Base-by-base conservation (phyloP, 23 tunicate genomes). In the Botrylloides violaceus region DNA sequence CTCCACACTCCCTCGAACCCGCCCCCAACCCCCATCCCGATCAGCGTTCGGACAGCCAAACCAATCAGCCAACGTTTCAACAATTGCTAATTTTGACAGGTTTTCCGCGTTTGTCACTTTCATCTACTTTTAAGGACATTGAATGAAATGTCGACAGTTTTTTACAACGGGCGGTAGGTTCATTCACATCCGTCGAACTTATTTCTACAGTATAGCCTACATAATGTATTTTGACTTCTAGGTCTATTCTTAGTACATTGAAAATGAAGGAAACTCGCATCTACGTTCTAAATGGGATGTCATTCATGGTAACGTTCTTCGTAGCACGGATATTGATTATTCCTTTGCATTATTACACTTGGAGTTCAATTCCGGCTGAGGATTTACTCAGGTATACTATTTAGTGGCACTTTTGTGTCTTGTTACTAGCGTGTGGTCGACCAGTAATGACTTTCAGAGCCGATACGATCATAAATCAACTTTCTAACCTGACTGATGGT, bases 291-390 rank as follows among this genome's bases (percentile, higher is more conserved):
- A 63, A 63, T 34, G 70, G 70, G 29, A 31, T 33, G 3, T 3
- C 29, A 4, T 63, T 63, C 29, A 63, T 63, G 70, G 35, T 63
- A 63, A 12, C 70, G 18, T 63, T 63, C 33, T 63, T 63, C 35
- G 35, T 63, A 4, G 70, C 34, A 63, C 26, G 70, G 33, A 31
- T 63, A 15, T 21, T 33, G 33, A 28, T 63, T 21, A 63, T 63
- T 21, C 70, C 70, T 19, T 27, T 63, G 29, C 33, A 63, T 63
- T 63, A 63, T 31, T 63, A 63, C 35, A 6, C 35, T 3, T 43
- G 53, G 53, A 15, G 9, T 43, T 7, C 53, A 7, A 7, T 43
- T 15, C 9, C 53, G 9, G 15, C 53, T 9, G 15, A 9, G 53
- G 53, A 43, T n/a, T n/a, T n/a, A n/a, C n/a, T n/a, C n/a, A n/a